phyloP scores from a whole-genome alignment of 2,797 vertebrate genomes.

The Peromyscus nudipes region DNA sequence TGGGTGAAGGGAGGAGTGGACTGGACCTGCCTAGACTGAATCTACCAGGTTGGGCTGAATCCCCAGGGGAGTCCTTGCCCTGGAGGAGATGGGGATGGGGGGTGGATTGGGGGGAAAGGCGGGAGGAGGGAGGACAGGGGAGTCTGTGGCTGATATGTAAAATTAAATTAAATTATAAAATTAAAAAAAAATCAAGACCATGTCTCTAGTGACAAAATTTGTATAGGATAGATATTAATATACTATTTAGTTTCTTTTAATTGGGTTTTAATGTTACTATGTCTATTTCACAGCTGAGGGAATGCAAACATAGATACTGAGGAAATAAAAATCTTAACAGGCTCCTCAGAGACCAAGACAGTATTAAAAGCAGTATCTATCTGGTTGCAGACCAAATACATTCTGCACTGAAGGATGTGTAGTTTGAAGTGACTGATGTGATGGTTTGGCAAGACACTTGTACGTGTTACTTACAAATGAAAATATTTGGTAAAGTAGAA shows the following conservation, averaged over 20 bases:
- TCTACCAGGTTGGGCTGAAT: no score
- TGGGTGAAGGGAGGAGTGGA: no score
- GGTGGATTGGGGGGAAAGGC: no score
- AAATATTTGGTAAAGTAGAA: not conserved
- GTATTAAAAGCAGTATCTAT: not conserved
- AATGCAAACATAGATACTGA: not conserved
- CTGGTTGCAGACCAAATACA: slow-evolving; percentile 3
- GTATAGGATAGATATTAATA: not conserved
- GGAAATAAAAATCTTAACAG: not conserved
- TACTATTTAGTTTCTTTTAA: not conserved
- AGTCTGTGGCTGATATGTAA: no score
- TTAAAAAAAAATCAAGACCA: not conserved
- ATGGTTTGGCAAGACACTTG: not conserved
- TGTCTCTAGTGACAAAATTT: not conserved
- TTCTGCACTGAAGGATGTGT: not conserved
- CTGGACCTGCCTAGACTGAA: no score
- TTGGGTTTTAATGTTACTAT: not conserved
- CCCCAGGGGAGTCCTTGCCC: no score
- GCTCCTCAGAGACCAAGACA: not conserved
- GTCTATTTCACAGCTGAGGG: not conserved
- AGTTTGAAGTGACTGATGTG: not conserved
- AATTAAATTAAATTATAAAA: no score
- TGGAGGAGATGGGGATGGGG: no score
- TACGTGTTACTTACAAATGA: not conserved
- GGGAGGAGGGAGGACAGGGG: no score